Evolutionary conservation across 2,797 vertebrate genomes (phyloP), one percentile per base, ranked within the genome.

Genomic region (Synaphobranchus kaupii): DNA sequence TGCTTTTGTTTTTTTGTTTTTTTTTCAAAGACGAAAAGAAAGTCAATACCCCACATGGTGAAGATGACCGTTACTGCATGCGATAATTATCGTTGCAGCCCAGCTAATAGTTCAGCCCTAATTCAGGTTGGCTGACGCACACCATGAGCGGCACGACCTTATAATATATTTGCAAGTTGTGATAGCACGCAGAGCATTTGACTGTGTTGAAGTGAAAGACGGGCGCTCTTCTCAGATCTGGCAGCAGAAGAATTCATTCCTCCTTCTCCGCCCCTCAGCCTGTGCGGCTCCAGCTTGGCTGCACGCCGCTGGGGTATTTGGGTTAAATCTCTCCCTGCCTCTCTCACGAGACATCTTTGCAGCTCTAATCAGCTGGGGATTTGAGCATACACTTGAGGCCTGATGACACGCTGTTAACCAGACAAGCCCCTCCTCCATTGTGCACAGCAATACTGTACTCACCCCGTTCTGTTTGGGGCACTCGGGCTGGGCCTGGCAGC

Each of bases 381-480:
- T 0, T 20, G 17, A 13, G 34, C 1, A 39, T 0, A 39, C 39
- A 47, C 31, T n/a, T n/a, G 20, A 44, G 31, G 34, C 31, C 31
- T 44, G 34, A 20, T 15, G 34, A 39, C 15, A 44, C 71, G 13
- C 22, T 5, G 5, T n/a, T 20, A 39, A 25, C 44, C 39, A 80
- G 54, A 56, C 54, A 2, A 1, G 50, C 50, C 50, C 50, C 6
- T 50, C 50, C 50, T 12, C 58, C 58, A 12, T 15, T 22, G 58
- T 31, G 22, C 20, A 3, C 39, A 5, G 28, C 44, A 4, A 60
- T 66, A 25, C 56, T 39, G 28, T 60, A 68, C 92, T 90, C 56
- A 92, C 92, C 90, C 86, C 78, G 13, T 90, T 91, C 17, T 87
- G 89, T 81, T 80, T 12, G 15, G 82, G 31, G 63, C 86, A 25